Percentiles rank a stretch among this genome's conserved stretches.
Conservation (phyloP, 2,888 invertebrate species). For the Idaea biselata region DNA sequence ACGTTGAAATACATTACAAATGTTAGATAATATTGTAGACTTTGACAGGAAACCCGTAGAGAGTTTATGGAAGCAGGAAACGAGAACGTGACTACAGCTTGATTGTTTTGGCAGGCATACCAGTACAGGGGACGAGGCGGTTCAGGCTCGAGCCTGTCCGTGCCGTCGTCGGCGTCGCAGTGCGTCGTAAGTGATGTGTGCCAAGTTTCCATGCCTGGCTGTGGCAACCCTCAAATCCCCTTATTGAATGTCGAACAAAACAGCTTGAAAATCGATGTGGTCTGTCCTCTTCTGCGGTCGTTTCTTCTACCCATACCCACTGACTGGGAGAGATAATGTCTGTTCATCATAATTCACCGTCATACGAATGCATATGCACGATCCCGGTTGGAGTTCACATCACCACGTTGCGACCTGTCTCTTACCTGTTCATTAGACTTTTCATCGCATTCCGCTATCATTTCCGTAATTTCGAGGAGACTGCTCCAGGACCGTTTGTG, state of each 20-base stretch:
- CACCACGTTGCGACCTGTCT: conserved; percentile 48
- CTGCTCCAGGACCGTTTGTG: conserved; percentile 44
- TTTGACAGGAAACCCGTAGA: conserved; percentile 8
- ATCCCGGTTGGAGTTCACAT: conserved; percentile 51
- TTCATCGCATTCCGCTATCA: conserved; percentile 58
- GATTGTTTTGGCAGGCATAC: conserved; percentile 79
- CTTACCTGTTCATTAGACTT: conserved; percentile 55
- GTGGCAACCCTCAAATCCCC: conserved; percentile 54
- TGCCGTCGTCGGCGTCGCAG: conserved; percentile 88
- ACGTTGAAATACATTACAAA: background rate
- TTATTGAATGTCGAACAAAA: conserved; percentile 63
- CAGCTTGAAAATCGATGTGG: conserved; percentile 66
- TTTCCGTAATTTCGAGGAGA: conserved; percentile 47
- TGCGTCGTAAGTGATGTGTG: conserved; percentile 83
- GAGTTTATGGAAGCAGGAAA: conserved; percentile 30
- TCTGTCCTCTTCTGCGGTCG: conserved; percentile 62
- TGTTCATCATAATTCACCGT: conserved; percentile 57
- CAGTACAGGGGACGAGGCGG: conserved; percentile 84
- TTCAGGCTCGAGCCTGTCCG: conserved; percentile 91
- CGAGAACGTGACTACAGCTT: conserved; percentile 48
- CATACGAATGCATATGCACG: conserved; percentile 64
- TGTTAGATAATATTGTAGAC: background rate
- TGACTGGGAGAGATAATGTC: conserved; percentile 56
- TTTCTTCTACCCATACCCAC: conserved; percentile 65
- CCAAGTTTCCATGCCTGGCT: conserved; percentile 55